Evolutionary conservation across 2,797 vertebrate genomes (phyloP).

Genomic region (Kryptopterus vitreolus): DNA sequence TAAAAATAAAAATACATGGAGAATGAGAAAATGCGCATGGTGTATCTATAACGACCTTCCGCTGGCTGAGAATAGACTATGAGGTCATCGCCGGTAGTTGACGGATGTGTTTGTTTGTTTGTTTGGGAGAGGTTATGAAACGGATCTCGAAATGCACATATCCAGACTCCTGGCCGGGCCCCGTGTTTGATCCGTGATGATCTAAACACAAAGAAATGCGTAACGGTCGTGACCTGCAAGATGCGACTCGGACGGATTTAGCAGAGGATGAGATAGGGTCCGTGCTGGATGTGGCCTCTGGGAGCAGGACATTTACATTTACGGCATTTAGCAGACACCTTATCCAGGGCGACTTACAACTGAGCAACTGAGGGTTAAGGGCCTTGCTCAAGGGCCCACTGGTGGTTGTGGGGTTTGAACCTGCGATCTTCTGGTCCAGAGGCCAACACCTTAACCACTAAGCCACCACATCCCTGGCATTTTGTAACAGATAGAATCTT

Average conservation of each 20-base stretch:
- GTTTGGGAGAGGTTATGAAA: slow-evolving; percentile 53
- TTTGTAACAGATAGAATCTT: too few relatives aligned
- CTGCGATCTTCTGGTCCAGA: too few relatives aligned
- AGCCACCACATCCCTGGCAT: too few relatives aligned
- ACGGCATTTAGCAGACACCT: too few relatives aligned
- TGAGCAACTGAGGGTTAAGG: too few relatives aligned
- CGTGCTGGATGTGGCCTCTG: slow-evolving; percentile 56
- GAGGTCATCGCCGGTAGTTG: slow-evolving; percentile 61
- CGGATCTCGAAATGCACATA: slow-evolving; percentile 45
- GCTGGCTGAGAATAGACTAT: slow-evolving; percentile 47
- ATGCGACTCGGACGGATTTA: slow-evolving; percentile 44
- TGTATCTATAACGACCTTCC: slow-evolving; percentile 32
- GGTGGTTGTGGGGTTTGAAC: too few relatives aligned
- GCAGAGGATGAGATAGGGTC: slow-evolving; percentile 56
- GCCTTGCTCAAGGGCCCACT: too few relatives aligned
- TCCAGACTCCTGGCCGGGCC: slow-evolving; percentile 7
- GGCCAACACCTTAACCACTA: too few relatives aligned
- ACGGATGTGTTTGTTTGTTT: slow-evolving; percentile 56
- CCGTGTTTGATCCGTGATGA: too few relatives aligned
- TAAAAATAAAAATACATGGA: too few relatives aligned
- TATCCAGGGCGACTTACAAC: too few relatives aligned
- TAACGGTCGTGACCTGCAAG: slow-evolving; percentile 56
- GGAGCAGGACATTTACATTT: slow-evolving; percentile 54
- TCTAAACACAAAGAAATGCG: slow-evolving; percentile 53
- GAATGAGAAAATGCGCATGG: background rate